phyloP scores from a whole-genome alignment of 2,113 vertebrate species.

The Corynorhinus townsendii region DNA sequence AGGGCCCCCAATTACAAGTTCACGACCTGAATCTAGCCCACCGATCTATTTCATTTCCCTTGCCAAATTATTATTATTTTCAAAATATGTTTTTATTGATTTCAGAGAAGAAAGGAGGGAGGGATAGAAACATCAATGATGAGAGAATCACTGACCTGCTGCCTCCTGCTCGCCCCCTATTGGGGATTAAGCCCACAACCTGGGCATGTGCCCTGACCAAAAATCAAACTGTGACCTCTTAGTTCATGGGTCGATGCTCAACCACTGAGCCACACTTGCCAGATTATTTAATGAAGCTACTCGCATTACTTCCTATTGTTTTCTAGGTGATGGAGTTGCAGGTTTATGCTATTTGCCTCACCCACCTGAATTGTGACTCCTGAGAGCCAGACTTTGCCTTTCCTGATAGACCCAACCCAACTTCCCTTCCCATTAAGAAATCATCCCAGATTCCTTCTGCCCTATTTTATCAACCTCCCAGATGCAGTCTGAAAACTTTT shows the following conservation, averaged over 20 bases:
- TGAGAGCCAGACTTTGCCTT: not conserved
- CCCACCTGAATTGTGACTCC: not conserved
- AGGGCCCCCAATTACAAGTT: not conserved
- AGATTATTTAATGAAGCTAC: not conserved
- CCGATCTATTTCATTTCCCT: not conserved
- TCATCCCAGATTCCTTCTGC: not conserved
- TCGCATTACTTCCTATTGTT: not conserved
- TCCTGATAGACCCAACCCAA: not conserved
- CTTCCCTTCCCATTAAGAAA: not conserved
- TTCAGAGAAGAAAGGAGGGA: no score
- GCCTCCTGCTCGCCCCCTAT: no score
- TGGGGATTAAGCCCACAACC: no score
- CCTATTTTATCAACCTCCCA: not conserved
- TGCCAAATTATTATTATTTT: not conserved
- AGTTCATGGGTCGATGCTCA: no score
- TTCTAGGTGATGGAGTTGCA: not conserved
- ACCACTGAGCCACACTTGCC: not conserved
- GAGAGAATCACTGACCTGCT: no score
- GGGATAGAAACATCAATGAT: no score
- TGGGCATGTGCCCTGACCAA: no score
- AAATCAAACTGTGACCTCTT: no score
- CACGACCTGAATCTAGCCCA: not conserved
- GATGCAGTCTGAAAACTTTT: not conserved
- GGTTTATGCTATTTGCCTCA: no score
- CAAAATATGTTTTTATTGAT: no score